A percentile compares a stretch with the other conserved stretches of the same genome.
Conservation (phyloP, 2,113 vertebrate genomes). For the Alosa alosa region DNA sequence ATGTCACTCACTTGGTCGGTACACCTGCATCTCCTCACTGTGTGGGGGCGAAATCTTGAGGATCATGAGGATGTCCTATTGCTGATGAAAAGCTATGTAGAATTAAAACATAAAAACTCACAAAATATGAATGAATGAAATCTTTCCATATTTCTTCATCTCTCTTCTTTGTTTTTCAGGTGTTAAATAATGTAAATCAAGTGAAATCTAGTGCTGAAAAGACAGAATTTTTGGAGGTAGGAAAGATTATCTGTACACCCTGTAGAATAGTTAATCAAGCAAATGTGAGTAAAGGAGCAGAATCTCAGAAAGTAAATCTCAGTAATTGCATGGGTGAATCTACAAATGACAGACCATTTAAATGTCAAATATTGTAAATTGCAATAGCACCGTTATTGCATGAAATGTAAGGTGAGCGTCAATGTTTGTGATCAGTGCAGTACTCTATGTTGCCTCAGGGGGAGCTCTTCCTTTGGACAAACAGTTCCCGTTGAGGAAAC, state of each 20-base stretch:
- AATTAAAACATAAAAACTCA: too few relatives aligned
- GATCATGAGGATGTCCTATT: too few relatives aligned
- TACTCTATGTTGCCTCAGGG: not conserved
- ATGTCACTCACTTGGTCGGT: too few relatives aligned
- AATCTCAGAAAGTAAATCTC: not conserved
- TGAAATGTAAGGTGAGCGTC: not conserved
- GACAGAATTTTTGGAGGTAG: slow-evolving; percentile 51
- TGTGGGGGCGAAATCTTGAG: too few relatives aligned
- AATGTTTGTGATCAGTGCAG: not conserved
- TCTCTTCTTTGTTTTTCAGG: slow-evolving; percentile 52
- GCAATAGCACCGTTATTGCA: not conserved
- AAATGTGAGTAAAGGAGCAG: not conserved
- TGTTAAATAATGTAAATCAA: slow-evolving; percentile 45
- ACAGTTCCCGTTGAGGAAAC: not conserved
- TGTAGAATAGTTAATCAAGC: not conserved
- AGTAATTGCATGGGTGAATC: not conserved
- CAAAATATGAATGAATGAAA: not conserved
- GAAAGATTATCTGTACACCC: not conserved
- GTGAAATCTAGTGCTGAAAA: slow-evolving; percentile 42
- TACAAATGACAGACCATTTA: not conserved
- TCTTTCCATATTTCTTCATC: not conserved
- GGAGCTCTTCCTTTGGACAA: not conserved
- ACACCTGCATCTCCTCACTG: too few relatives aligned
- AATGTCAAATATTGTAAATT: not conserved
- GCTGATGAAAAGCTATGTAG: too few relatives aligned